phyloP scores from a whole-genome alignment of 2,113 vertebrate species.

The Dicerorhinus sumatrensis region DNA sequence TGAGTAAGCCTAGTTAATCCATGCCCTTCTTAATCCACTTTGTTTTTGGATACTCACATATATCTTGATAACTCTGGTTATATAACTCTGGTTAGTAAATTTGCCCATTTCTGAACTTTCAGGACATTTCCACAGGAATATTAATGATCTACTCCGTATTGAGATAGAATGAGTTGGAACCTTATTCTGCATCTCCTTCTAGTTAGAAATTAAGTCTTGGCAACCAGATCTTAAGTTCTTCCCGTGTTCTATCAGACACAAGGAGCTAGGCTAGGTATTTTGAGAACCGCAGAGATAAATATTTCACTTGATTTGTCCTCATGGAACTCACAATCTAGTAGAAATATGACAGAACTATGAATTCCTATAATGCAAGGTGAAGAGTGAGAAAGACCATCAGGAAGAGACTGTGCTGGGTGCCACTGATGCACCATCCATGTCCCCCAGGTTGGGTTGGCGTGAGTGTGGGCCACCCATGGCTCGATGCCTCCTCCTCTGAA shows the following conservation, averaged over 20 bases:
- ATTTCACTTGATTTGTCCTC: neutral
- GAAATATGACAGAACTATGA: neutral
- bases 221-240: neutral
- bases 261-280: neutral
- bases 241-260: neutral
- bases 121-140: neutral
- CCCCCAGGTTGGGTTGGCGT: neutral
- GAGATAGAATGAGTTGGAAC: neutral
- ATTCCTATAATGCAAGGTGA: no score
- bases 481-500: neutral
- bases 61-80: neutral
- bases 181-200: neutral
- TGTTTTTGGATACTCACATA: neutral
- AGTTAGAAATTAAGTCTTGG: neutral
- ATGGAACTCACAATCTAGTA: neutral
- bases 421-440: rapidly evolving
- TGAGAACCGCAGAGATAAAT: neutral
- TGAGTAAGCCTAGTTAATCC: no score
- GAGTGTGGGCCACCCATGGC: no score
- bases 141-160: neutral
- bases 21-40: neutral
- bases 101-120: neutral
- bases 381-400: neutral
- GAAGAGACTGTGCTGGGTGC: no score
- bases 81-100: no score